These are phyloP conservation scores for Burhinus bistriatus DNA, from an alignment of 2,113 vertebrate genomes.

Conservation along the genomic window DNA sequence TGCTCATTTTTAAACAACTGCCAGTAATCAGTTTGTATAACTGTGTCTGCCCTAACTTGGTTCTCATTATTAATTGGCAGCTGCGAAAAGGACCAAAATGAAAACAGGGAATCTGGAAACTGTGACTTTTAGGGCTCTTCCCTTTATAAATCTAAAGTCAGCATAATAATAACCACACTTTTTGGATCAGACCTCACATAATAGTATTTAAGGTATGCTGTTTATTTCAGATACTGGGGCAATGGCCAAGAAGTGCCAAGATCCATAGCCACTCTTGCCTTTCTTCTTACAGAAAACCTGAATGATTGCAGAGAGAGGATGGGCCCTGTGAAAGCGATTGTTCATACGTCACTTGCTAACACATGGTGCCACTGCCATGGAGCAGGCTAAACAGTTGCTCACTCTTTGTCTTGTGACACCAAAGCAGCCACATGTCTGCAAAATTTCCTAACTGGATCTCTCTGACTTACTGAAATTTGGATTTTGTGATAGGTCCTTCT, in stretches of 20 bases:
- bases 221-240: not conserved
- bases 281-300: not conserved
- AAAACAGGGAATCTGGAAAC: not conserved
- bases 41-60: not conserved
- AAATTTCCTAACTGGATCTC: not conserved
- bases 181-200: not conserved
- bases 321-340: not conserved
- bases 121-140: not conserved
- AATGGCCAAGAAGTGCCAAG: not conserved
- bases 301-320: not conserved
- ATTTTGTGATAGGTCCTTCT: not conserved
- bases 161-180: not conserved
- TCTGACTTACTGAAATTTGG: not conserved
- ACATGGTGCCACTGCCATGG: not conserved
- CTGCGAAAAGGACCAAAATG: not conserved
- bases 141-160: not conserved
- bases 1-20: not conserved
- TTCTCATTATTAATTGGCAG: not conserved
- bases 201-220: not conserved
- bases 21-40: not conserved
- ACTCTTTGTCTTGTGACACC: not conserved
- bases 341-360: not conserved
- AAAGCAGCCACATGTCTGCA: not conserved
- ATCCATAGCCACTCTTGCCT: not conserved
- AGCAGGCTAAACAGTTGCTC: not conserved